A percentile compares a stretch with the other conserved stretches of the same genome.
These are phyloP conservation scores for Plodia interpunctella DNA, from an alignment of 1,140 invertebrate species.

Conservation along the genomic window DNA sequence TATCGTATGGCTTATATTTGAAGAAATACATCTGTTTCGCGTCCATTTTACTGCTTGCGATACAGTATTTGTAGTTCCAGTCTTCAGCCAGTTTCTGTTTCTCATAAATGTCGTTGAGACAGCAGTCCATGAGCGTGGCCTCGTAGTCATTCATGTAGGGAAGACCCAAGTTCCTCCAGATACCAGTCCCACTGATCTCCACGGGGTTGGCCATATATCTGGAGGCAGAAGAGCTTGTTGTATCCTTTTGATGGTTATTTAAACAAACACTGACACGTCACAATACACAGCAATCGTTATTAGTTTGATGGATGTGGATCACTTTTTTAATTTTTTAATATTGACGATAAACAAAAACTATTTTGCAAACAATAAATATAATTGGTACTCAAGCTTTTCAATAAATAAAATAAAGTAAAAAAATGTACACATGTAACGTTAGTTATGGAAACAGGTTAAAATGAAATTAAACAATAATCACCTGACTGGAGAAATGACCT, in stretches of 20 bases:
- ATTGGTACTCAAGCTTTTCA: no score
- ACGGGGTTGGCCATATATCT: slow-evolving; percentile 56
- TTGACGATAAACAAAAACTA: no score
- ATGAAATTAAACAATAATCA: slow-evolving; percentile 18
- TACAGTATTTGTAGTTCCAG: slow-evolving; percentile 50
- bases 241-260: slow-evolving; percentile 21
- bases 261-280: background rate
- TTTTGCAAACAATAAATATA: no score
- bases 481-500: slow-evolving; percentile 58
- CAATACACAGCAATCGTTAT: no score
- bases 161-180: slow-evolving; percentile 39
- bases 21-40: slow-evolving; percentile 44
- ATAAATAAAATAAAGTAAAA: background rate
- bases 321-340: no score
- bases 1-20: slow-evolving; percentile 27
- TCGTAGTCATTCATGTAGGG: slow-evolving; percentile 48
- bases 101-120: slow-evolving; percentile 35
- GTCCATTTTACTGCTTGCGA: slow-evolving; percentile 35
- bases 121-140: slow-evolving; percentile 30
- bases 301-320: no score
- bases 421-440: no score
- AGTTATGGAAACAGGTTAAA: no score
- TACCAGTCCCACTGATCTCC: slow-evolving; percentile 45
- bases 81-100: slow-evolving; percentile 36
- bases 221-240: slow-evolving; percentile 38